These are phyloP conservation scores for Muscidifurax raptorellus DNA, from an alignment of 1,140 invertebrate species.

Conservation along the genomic window DNA sequence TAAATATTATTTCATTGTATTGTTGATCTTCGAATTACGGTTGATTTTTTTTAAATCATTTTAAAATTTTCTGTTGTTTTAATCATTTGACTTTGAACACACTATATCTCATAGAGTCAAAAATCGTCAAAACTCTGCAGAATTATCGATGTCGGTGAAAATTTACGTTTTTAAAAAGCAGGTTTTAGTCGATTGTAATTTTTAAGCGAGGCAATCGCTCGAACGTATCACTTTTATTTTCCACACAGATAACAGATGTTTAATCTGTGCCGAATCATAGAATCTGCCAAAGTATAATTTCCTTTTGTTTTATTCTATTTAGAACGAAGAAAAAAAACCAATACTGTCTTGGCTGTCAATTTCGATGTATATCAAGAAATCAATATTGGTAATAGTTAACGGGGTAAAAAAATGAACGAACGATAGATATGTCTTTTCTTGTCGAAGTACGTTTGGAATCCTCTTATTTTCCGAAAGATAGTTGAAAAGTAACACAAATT, in stretches of 20 bases:
- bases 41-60: slow-evolving; percentile 33
- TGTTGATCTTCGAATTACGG: slow-evolving; percentile 40
- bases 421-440: background rate
- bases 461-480: slow-evolving; percentile 23
- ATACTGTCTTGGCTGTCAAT: background rate
- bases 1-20: slow-evolving; percentile 50
- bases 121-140: background rate
- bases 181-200: slow-evolving; percentile 18
- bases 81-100: slow-evolving; percentile 38
- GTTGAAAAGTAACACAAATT: slow-evolving; percentile 10
- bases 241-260: slow-evolving; percentile 10
- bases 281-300: slow-evolving; percentile 40
- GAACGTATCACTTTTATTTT: slow-evolving; percentile 40
- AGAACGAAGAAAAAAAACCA: background rate
- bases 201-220: slow-evolving; percentile 8
- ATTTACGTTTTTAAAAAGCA: background rate
- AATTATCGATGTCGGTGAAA: background rate
- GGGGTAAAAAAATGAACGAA: background rate
- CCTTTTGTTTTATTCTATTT: slow-evolving; percentile 5
- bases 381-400: slow-evolving; percentile 15
- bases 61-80: slow-evolving; percentile 46
- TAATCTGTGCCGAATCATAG: slow-evolving; percentile 23
- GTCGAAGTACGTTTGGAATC: slow-evolving; percentile 20
- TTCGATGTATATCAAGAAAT: background rate
- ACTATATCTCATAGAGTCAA: background rate